phyloP scores from a whole-genome alignment of 2,888 invertebrate species.

The Seladonia tumulorum region DNA sequence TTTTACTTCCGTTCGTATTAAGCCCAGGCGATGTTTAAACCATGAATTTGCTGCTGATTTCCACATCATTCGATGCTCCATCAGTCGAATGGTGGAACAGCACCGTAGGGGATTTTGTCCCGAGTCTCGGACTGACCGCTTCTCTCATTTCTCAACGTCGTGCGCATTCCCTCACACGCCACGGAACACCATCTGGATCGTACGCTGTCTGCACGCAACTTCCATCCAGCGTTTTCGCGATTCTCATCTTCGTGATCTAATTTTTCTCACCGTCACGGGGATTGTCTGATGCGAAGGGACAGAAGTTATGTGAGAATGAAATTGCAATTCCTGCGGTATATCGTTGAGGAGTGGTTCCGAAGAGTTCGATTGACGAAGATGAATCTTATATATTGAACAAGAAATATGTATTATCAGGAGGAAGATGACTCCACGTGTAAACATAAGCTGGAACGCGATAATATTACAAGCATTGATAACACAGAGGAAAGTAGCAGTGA shows the following conservation, averaged over 20 bases:
- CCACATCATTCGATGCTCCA: conserved; percentile 57
- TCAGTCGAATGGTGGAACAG: conserved; percentile 25
- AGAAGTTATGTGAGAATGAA: conserved; percentile 6
- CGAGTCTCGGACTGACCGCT: conserved; percentile 55
- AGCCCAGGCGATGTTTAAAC: conserved; percentile 69
- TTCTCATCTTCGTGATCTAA: conserved; percentile 24
- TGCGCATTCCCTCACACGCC: conserved; percentile 29
- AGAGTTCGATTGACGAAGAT: background rate
- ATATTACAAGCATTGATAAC: background rate
- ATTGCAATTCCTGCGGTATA: conserved; percentile 22
- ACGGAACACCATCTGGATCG: conserved; percentile 9
- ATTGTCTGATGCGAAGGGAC: conserved; percentile 6
- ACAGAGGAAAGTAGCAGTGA: background rate
- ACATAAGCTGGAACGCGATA: background rate
- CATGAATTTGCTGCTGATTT: conserved; percentile 64
- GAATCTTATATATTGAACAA: conserved; percentile 15
- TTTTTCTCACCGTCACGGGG: conserved; percentile 17
- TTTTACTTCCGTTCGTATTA: conserved; percentile 66
- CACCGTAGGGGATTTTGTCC: conserved; percentile 41
- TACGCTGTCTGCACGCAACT: conserved; percentile 1
- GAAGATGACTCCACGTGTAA: background rate
- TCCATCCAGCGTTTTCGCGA: conserved; percentile 15
- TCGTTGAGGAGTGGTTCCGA: background rate
- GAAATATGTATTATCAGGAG: background rate
- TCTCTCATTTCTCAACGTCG: conserved; percentile 66